Percentiles rank a stretch among this genome's conserved stretches.
phyloP scores from a whole-genome alignment of 2,888 invertebrate species.

The Tetheella fluctuosa region DNA sequence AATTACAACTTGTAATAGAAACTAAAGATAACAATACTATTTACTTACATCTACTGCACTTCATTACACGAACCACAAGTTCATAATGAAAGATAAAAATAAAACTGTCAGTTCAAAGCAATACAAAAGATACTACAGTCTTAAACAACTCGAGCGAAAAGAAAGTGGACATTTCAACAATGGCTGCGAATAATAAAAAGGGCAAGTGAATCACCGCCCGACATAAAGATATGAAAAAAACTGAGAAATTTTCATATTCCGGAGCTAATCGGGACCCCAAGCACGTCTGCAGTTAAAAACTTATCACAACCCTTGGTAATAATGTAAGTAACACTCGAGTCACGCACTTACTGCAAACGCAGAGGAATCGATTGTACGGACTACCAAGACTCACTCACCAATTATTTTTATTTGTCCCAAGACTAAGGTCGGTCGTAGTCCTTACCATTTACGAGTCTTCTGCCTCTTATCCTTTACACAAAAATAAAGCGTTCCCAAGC shows the following conservation, averaged over 20 bases:
- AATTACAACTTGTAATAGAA: no score
- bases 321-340: conserved; percentile 25
- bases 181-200: conserved; percentile 10
- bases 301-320: conserved; percentile 30
- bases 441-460: conserved; percentile 46
- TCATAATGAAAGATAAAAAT: neutral
- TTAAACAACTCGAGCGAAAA: neutral
- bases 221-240: conserved; percentile 12
- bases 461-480: conserved; percentile 43
- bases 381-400: conserved; percentile 32
- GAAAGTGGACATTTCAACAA: neutral
- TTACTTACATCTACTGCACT: no score
- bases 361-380: conserved; percentile 24
- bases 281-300: conserved; percentile 35
- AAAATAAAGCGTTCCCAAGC: conserved; percentile 21
- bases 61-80: conserved; percentile 2
- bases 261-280: conserved; percentile 9
- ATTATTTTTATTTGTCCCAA: conserved; percentile 59
- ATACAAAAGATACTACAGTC: neutral
- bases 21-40: no score
- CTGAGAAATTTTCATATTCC: conserved; percentile 12
- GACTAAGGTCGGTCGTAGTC: conserved; percentile 42
- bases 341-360: conserved; percentile 21
- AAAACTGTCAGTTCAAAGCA: neutral
- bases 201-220: neutral